Base-by-base conservation (phyloP, 2,888 invertebrate genomes). In the Polymixis lichenea region DNA sequence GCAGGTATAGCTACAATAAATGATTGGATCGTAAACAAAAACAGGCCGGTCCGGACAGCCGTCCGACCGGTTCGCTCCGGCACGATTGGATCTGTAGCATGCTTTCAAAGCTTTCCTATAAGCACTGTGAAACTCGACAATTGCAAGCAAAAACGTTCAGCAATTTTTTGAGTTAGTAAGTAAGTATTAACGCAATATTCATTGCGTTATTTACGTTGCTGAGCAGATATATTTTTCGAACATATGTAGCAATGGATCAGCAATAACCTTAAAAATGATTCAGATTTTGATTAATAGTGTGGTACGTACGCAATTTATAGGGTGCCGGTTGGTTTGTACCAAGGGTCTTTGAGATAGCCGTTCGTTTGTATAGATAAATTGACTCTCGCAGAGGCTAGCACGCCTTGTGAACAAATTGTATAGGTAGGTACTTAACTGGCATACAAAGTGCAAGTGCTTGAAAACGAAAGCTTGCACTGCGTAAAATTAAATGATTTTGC, bases 11-110 rank as follows among this genome's bases (percentile, higher is more conserved):
- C 87, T 89, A 91, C 91, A 92, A 94, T 95, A 95, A 95, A 94
- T 94, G 94, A 95, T 95, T 91, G 89, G 90, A 89, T 91, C 92
- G 91, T 95, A 94, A 95, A 95, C 94, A 95, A 95, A 95, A 96
- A 95, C 95, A 93, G 84, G 88, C 79, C 72, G 86, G 84, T 83
- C 68, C 80, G 83, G 84, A 75, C 78, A 64, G 83, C 72, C 86
- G 93, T 93, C 94, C 93, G 95, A 84, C 84, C 84, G 84, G 84
- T 84, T 84, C 80, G 32, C 38, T 46, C 61, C 58, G 25, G n/a
- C 58, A 17, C 49, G 62, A 43, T 69, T 72, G 17, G 72, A 72
- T 75, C 62, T 82, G 75, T 82, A 69, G 68, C 68, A 68, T 51
- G 60, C 53, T 68, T 66, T 64, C 66, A 43, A 78, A 61, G 51